Base-by-base conservation (phyloP, 1,140 invertebrate genomes). In the Mylabris phalerata region DNA sequence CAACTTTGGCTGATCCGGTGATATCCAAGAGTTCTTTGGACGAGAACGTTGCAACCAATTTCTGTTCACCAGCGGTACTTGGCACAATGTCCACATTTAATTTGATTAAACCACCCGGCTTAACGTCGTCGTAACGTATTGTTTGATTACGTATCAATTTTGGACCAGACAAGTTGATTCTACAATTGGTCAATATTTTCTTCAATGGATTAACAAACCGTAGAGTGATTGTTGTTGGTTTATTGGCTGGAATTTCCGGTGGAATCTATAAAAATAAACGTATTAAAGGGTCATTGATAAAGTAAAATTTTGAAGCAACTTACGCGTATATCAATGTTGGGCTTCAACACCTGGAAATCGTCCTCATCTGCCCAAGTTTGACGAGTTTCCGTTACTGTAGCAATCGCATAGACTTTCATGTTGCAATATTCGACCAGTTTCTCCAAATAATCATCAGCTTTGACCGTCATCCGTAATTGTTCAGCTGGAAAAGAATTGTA, bases 291-390 rank as follows among this genome's bases (percentile, higher is more conserved):
- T n/a, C 26, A 48, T 47, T 13, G 9, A 11, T 24, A 10, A 9
- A 24, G n/a, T 26, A 41, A 3, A 57, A 27, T 49, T 11, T 41
- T 19, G 19, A 19, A 4, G 38, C 25, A 27, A 41, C 49, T 67
- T 74, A 84, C 84, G 76, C 81, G 78, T n/a, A 90, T 78, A 11
- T 75, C 71, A 42, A 89, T 81, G 48, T 73, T 79, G 1, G 87
- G 87, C 59, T 86, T 88, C 1, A 84, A 66, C 0, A 89, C 78
- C 73, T 87, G 82, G 73, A 89, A 87, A 70, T 88, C 85, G 63
- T 88, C 85, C 62, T 88, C 86, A 44, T 84, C 85, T 2, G 84
- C 81, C 85, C 86, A 89, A 4, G 84, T 82, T 67, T 88, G 85
- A 25, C 80, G 81, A 3, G 87, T 90, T 70, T 89, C 86, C 46